Percentiles rank a stretch among this genome's conserved stretches.
Conservation (phyloP, 2,797 vertebrate genomes). For the Diceros bicornis region DNA sequence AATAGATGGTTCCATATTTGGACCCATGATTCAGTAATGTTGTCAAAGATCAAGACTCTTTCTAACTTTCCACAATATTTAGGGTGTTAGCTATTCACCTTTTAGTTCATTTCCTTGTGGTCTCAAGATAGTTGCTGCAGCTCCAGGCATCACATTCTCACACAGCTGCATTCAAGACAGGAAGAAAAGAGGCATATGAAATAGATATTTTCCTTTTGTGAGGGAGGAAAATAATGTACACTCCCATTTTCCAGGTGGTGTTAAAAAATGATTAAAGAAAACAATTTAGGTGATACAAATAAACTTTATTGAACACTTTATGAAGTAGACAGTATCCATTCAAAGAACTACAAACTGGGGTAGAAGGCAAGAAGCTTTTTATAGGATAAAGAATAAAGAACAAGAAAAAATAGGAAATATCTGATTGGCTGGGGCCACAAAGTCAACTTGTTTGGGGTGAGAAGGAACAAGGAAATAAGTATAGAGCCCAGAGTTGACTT, state of each 20-base stretch:
- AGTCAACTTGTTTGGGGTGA: no score
- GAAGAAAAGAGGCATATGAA: background rate
- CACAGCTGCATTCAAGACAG: background rate
- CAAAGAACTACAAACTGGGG: background rate
- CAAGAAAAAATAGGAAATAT: background rate
- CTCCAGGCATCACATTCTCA: background rate
- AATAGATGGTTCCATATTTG: background rate
- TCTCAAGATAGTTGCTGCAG: background rate
- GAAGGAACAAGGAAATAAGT: background rate
- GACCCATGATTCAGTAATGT: background rate
- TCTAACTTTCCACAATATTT: background rate
- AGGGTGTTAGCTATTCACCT: background rate
- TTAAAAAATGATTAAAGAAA: background rate
- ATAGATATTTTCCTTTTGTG: background rate
- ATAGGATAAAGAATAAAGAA: background rate
- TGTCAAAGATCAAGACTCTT: background rate
- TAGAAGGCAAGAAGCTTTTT: background rate
- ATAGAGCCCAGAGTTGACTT: background rate
- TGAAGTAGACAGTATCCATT: background rate
- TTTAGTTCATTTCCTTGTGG: background rate
- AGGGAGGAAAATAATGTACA: background rate
- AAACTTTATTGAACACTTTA: background rate
- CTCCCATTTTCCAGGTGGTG: background rate
- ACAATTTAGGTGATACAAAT: background rate
- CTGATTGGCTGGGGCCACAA: background rate